phyloP scores from a whole-genome alignment of 2,888 invertebrate species.

The Melanotus villosus region DNA sequence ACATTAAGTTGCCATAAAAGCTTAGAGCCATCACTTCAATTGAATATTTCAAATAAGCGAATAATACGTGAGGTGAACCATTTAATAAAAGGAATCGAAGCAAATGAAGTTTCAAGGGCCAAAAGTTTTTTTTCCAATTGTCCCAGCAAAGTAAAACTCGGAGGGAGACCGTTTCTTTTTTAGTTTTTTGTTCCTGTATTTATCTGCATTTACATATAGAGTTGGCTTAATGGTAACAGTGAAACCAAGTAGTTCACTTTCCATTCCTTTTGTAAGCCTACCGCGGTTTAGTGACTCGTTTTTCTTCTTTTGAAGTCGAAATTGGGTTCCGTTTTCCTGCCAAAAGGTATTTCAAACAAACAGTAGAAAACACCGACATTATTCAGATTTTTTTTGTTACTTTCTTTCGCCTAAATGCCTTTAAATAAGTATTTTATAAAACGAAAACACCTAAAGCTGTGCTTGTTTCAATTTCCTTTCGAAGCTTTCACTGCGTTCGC shows the following conservation, averaged over 20 bases:
- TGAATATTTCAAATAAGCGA: slow-evolving; percentile 21
- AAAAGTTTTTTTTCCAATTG: not conserved
- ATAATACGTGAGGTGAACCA: slow-evolving; percentile 18
- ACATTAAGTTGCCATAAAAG: slow-evolving; percentile 43
- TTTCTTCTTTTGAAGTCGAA: slow-evolving; percentile 44
- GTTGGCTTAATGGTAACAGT: slow-evolving; percentile 38
- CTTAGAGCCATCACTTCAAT: slow-evolving; percentile 29
- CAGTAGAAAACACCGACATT: slow-evolving; percentile 30
- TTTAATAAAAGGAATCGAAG: not conserved
- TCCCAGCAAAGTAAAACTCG: not conserved
- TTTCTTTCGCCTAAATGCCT: slow-evolving; percentile 27
- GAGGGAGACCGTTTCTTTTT: slow-evolving; percentile 6
- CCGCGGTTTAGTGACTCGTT: slow-evolving; percentile 49
- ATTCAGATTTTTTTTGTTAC: slow-evolving; percentile 34
- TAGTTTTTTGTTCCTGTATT: slow-evolving; percentile 30
- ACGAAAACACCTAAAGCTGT: slow-evolving; percentile 18
- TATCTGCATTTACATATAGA: slow-evolving; percentile 34
- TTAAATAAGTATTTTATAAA: slow-evolving; percentile 29
- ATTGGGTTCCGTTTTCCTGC: slow-evolving; percentile 37
- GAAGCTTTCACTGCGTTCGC: not conserved
- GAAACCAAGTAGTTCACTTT: slow-evolving; percentile 47
- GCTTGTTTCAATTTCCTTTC: not conserved
- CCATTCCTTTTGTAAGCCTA: slow-evolving; percentile 48
- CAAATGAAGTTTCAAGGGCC: not conserved
- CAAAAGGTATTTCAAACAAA: slow-evolving; percentile 36